phyloP scores from a whole-genome alignment of 2,113 vertebrate species.

The Sisor rabdophorus region DNA sequence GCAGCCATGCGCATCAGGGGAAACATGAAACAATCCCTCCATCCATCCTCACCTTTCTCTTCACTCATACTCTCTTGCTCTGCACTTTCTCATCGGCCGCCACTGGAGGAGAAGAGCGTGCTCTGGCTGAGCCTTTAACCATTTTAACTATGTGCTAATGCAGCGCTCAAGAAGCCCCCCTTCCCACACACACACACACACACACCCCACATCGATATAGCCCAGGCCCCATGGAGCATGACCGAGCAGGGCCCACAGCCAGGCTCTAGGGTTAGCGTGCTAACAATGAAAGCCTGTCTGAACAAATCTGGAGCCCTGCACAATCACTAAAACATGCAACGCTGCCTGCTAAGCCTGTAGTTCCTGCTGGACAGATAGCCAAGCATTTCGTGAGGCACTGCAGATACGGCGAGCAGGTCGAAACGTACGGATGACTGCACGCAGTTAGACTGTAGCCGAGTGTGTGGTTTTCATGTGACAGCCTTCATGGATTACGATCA shows the following conservation, averaged over 20 bases:
- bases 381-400: constrained; percentile 21
- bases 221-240: constrained; percentile 31
- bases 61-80: constrained; percentile 48
- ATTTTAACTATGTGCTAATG: constrained; percentile 50
- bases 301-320: constrained; percentile 39
- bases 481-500: constrained; percentile 24
- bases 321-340: constrained; percentile 46
- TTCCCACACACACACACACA: neutral
- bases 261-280: constrained; percentile 35
- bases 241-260: constrained; percentile 45
- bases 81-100: constrained; percentile 48
- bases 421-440: constrained; percentile 22
- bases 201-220: constrained; percentile 27
- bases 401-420: constrained; percentile 29
- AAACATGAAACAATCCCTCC: constrained; percentile 35
- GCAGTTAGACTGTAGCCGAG: constrained; percentile 10
- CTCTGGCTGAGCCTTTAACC: constrained; percentile 43
- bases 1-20: constrained; percentile 34
- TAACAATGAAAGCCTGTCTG: constrained; percentile 51
- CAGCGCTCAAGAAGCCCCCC: constrained; percentile 18
- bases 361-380: constrained; percentile 35
- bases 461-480: constrained; percentile 11
- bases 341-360: constrained; percentile 40
- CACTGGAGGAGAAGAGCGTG: constrained; percentile 25
- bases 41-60: constrained; percentile 43